Evolutionary conservation across 2,888 invertebrate species (phyloP).

Genomic region (Drosophila flavopinicola): DNA sequence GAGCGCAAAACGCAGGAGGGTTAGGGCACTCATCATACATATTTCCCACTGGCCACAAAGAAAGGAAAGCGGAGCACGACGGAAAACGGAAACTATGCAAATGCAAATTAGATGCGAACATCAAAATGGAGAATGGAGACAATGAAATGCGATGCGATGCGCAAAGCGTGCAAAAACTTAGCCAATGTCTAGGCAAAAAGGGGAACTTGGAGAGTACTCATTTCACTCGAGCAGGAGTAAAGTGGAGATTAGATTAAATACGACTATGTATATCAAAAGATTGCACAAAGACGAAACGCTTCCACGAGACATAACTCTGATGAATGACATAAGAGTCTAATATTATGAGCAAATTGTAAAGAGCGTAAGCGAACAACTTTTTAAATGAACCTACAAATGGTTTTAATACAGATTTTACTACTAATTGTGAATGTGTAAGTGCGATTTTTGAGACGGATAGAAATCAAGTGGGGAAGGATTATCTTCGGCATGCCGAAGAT

Average conservation of each 20-base stretch:
- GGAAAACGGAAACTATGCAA: constrained; percentile 60
- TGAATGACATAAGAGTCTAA: constrained; percentile 14
- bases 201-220: constrained; percentile 6
- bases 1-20: neutral
- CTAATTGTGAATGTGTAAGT: too few relatives aligned
- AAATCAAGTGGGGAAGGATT: too few relatives aligned
- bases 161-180: constrained; percentile 19
- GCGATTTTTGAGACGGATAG: too few relatives aligned
- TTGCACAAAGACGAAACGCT: constrained; percentile 8
- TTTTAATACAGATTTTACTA: too few relatives aligned
- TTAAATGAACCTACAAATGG: too few relatives aligned
- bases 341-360: neutral
- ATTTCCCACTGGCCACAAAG: constrained; percentile 58
- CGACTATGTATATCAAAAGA: constrained; percentile 19
- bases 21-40: constrained; percentile 57
- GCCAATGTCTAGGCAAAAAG: constrained; percentile 5
- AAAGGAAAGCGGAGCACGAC: constrained; percentile 22
- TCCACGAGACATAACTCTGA: constrained; percentile 3
- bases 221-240: constrained; percentile 7
- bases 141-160: constrained; percentile 48
- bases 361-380: neutral
- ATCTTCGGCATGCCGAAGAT: too few relatives aligned
- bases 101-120: constrained; percentile 76
- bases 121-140: constrained; percentile 47
- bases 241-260: constrained; percentile 24